A percentile compares a stretch with the other conserved stretches of the same genome.
Evolutionary conservation across 1,140 invertebrate genomes (phyloP).

Genomic region (Drosophila prosaltans): DNA sequence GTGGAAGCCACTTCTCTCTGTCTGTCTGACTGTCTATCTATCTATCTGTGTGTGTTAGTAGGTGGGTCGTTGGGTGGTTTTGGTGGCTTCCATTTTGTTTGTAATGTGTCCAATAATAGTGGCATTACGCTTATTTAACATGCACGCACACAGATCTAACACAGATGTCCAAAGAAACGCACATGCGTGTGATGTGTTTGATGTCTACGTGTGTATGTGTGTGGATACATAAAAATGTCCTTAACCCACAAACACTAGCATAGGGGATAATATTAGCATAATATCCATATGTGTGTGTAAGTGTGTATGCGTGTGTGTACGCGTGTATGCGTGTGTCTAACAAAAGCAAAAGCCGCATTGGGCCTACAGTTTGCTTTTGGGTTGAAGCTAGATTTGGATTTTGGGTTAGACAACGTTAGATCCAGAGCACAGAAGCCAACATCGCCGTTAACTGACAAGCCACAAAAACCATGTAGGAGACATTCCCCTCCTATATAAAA

Average conservation of each 20-base stretch:
- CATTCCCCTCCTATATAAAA: background rate
- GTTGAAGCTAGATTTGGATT: conserved; percentile 8
- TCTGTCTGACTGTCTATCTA: conserved; percentile 10
- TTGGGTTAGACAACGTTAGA: conserved; percentile 39
- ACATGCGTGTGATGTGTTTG: conserved; percentile 31
- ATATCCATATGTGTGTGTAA: conserved; percentile 44
- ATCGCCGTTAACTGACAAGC: conserved; percentile 46
- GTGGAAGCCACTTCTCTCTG: conserved; percentile 20
- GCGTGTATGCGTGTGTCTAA: conserved; percentile 46
- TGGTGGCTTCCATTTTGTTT: conserved; percentile 74
- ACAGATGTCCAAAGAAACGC: conserved; percentile 53
- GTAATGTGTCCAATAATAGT: conserved; percentile 80
- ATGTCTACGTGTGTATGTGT: conserved; percentile 29
- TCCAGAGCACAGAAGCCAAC: conserved; percentile 23
- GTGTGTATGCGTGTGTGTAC: conserved; percentile 35
- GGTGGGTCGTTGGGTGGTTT: conserved; percentile 13
- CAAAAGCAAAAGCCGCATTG: conserved; percentile 61
- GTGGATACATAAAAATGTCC: conserved; percentile 72
- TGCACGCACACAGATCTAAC: conserved; percentile 59
- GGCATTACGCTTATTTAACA: conserved; percentile 81
- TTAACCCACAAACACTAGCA: conserved; percentile 73
- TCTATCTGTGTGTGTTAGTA: conserved; percentile 18
- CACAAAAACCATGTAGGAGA: conserved; percentile 49
- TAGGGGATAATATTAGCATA: conserved; percentile 75
- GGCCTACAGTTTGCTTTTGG: conserved; percentile 38